Base-by-base conservation (phyloP, 2,888 invertebrate genomes). In the Linnaemya vulpina region DNA sequence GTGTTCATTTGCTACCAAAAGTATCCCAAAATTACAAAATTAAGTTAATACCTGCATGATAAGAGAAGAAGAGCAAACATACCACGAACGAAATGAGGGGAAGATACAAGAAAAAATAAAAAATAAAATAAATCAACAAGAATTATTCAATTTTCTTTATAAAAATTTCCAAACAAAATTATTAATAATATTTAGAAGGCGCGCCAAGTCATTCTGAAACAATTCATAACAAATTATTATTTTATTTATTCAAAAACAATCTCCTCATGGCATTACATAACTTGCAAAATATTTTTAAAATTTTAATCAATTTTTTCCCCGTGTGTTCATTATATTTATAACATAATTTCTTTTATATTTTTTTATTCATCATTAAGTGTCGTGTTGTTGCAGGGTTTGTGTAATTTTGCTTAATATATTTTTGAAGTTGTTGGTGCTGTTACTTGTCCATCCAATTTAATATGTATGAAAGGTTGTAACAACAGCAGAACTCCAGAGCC, bases 11-110 rank as follows among this genome's bases (percentile, higher is more conserved):
- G 51, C 49, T 75, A 8, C 38, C 40, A 58, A 78, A 85, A 85
- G 51, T 82, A 85, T 85, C 78, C 78, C 75, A 85, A 85, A 85
- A 85, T 85, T 85, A 85, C 85, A 85, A 85, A 85, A 82, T 85
- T 85, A 85, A 85, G 85, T 85, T 85, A 85, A 85, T 85, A 82
- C 82, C 78, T 82, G 82, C 67, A 65, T 79, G 85, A 85, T 85
- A 85, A 85, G 82, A 85, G 68, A 76, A 38, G 70, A 80, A 86
- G 73, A 67, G 67, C 49, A 81, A 77, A 83, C 62, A 78, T 67
- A 58, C 40, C 75, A 53, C n/a, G 38, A 73, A 17, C 38, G 68
- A 70, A 75, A 74, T 30, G 22, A 30, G 9, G 20, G 0, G 0
- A 68, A 53, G 40, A 25, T n/a, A n/a, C n/a, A n/a, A 73, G 15